Percentiles rank a stretch among this genome's conserved stretches.
phyloP scores from a whole-genome alignment of 2,888 invertebrate genomes.

The Drosophila falleni region DNA sequence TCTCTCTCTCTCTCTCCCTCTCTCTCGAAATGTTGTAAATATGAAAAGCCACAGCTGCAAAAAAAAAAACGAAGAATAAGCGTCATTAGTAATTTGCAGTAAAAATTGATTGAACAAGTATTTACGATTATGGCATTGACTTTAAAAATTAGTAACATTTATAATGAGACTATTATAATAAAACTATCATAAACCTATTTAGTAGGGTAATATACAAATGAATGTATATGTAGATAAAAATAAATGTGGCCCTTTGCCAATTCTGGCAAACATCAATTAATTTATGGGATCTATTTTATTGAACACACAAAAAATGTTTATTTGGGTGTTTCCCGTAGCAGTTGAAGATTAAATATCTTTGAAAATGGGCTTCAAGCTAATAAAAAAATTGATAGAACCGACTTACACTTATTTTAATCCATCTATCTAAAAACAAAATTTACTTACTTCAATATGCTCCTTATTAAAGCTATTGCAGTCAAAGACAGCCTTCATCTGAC shows the following conservation, averaged over 20 bases:
- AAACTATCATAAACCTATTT: no score
- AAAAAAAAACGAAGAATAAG: conserved; percentile 8
- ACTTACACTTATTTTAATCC: no score
- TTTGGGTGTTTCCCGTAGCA: no score
- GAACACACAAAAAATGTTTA: no score
- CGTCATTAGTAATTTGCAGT: conserved; percentile 38
- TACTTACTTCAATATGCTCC: no score
- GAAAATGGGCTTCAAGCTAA: no score
- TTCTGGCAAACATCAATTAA: no score
- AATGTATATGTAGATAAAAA: background rate
- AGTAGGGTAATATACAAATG: background rate
- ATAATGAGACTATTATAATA: background rate
- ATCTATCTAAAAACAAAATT: no score
- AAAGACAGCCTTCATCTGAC: background rate
- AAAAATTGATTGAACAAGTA: conserved; percentile 29
- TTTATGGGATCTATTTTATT: no score
- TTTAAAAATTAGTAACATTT: conserved; percentile 11
- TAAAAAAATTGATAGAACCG: no score
- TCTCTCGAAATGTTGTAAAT: conserved; percentile 7
- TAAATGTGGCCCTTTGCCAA: no score
- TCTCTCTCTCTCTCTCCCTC: background rate
- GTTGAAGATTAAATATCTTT: no score
- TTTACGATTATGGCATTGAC: conserved; percentile 9
- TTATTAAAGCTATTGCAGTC: background rate
- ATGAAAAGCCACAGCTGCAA: conserved; percentile 33